These are phyloP conservation scores for Drosophila imparisetae DNA, from an alignment of 2,888 invertebrate species.

Conservation along the genomic window DNA sequence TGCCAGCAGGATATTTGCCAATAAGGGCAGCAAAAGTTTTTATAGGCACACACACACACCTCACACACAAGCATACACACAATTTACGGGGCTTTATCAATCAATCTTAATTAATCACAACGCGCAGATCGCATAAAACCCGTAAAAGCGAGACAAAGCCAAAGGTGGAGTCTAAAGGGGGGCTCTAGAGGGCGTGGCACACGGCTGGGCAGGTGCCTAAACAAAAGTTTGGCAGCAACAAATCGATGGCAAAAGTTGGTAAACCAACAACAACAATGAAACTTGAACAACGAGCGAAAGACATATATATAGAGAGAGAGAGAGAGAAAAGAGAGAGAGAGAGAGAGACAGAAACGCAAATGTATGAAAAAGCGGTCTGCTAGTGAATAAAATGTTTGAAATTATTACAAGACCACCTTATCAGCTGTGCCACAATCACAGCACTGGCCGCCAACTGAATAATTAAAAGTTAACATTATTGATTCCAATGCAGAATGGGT, in stretches of 20 bases:
- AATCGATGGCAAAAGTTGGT: slow-evolving; percentile 64
- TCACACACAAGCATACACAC: slow-evolving; percentile 21
- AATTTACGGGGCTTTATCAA: slow-evolving; percentile 78
- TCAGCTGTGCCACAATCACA: slow-evolving; percentile 47
- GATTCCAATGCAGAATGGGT: slow-evolving; percentile 18
- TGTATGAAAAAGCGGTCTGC: slow-evolving; percentile 8
- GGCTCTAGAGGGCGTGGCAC: slow-evolving; percentile 43
- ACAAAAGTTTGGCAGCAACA: slow-evolving; percentile 65
- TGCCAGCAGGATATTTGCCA: slow-evolving; percentile 79
- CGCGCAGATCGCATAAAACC: slow-evolving; percentile 79
- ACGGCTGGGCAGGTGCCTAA: slow-evolving; percentile 54
- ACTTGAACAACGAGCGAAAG: slow-evolving; percentile 10
- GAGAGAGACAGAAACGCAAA: neutral
- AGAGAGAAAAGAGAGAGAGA: neutral
- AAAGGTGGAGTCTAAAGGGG: slow-evolving; percentile 15
- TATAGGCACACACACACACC: slow-evolving; percentile 67
- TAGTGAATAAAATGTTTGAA: slow-evolving; percentile 51
- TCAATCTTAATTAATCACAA: slow-evolving; percentile 85
- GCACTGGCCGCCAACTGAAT: slow-evolving; percentile 16
- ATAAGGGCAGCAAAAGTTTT: slow-evolving; percentile 76
- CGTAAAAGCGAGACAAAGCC: slow-evolving; percentile 39
- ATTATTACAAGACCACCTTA: slow-evolving; percentile 47
- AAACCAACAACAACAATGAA: slow-evolving; percentile 9
- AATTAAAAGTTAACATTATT: slow-evolving; percentile 46
- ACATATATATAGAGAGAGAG: neutral